A percentile compares a stretch with the other conserved stretches of the same genome.
These are phyloP conservation scores for Catagonus wagneri DNA, from an alignment of 2,113 vertebrate genomes.

Conservation along the genomic window DNA sequence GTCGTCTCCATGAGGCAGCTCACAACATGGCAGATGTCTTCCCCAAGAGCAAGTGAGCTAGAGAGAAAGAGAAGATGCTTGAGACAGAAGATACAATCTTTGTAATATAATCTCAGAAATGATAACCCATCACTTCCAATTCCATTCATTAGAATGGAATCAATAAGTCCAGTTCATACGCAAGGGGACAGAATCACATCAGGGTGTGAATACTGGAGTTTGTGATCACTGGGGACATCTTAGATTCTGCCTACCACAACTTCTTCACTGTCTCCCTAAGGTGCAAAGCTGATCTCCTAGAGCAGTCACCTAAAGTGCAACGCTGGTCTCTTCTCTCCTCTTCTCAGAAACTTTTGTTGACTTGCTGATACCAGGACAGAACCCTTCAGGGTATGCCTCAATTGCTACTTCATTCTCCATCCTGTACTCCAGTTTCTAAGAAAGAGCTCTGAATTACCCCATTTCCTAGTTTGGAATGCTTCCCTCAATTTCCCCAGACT, in stretches of 20 bases:
- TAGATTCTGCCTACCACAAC: background rate
- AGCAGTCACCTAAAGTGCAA: background rate
- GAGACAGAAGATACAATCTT: background rate
- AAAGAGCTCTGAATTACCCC: background rate
- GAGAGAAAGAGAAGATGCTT: background rate
- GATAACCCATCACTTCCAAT: background rate
- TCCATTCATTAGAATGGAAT: background rate
- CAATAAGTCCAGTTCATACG: background rate
- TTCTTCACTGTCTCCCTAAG: background rate
- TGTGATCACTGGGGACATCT: background rate
- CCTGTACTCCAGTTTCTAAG: background rate
- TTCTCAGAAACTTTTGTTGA: background rate
- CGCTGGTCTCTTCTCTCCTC: background rate
- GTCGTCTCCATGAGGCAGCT: background rate
- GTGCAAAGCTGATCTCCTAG: background rate
- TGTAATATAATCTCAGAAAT: background rate
- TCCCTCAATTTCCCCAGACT: background rate
- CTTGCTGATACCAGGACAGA: background rate
- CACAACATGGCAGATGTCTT: background rate
- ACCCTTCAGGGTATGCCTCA: background rate
- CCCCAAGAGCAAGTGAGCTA: background rate
- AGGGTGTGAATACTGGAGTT: background rate
- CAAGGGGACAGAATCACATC: background rate
- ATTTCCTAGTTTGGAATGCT: background rate
- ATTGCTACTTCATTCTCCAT: background rate